Evolutionary conservation across 2,888 invertebrate species (phyloP), one percentile per base, ranked within the genome.

Genomic region (Tupiocoris notatus): DNA sequence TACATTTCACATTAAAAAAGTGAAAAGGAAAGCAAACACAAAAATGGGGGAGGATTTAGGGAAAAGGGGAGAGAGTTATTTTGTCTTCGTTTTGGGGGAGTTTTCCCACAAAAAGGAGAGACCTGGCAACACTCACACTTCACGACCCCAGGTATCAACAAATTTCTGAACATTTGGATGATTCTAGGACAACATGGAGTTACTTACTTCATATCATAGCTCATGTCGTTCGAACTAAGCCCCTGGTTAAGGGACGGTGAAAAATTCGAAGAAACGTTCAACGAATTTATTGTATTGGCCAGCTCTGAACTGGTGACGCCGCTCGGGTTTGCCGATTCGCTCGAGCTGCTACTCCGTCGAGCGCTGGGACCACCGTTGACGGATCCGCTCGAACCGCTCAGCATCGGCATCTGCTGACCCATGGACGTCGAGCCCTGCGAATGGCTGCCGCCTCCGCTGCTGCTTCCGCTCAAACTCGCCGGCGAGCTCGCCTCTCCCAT

Each of bases 151-250:
- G n/a, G n/a, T n/a, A n/a, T n/a, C n/a, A n/a, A n/a, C n/a, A n/a
- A n/a, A n/a, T n/a, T n/a, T n/a, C n/a, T n/a, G n/a, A n/a, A n/a
- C n/a, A n/a, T 22, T 1, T 21, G 1, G 22, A 22, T 63, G 63
- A 9, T 21, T 63, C 63, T 3, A 9, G 21, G 63, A 16, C 21
- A 2, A 63, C 7, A 20, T 16, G 2, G 16, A 23, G 1, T 17
- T n/a, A 20, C 73, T 62, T 63, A 73, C 73, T 61, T 73, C 25
- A 73, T 73, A 39, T 73, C 73, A 54, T 73, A 62, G 65, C 76
- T 63, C 91, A 88, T 61, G 81, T 91, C 91, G 81, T 85, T 81
- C 77, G 82, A 81, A 22, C 24, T 39, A 6, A 73, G 24, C 9
- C 73, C 63, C 56, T 73, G 73, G 79, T 78, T 82, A 73, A 83